These are phyloP conservation scores for Isaurus tuberculatus DNA, from an alignment of 92 coral and sea anemone genomes.

Conservation along the genomic window DNA sequence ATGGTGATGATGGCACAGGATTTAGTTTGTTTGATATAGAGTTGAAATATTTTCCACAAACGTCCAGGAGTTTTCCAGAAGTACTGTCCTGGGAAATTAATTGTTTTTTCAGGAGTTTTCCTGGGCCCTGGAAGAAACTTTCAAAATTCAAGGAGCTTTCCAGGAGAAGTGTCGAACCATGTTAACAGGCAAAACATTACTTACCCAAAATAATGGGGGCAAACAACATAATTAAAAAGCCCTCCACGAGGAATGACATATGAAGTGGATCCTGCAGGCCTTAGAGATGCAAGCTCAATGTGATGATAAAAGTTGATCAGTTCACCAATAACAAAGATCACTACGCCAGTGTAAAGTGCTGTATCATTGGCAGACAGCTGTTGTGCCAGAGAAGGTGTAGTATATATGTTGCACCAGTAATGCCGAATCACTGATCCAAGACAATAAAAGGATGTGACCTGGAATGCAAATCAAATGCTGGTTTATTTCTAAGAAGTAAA, in stretches of 20 bases:
- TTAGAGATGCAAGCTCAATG: slow-evolving; percentile 57
- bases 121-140: too few species aligned
- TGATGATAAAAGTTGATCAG: slow-evolving; percentile 74
- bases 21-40: too few species aligned
- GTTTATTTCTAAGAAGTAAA: too few species aligned
- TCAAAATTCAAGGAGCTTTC: too few species aligned
- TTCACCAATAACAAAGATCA: slow-evolving; percentile 66
- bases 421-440: slow-evolving; percentile 84
- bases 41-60: too few species aligned
- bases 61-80: too few species aligned
- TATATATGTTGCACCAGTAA: slow-evolving; percentile 85
- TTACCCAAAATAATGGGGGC: slow-evolving; percentile 89
- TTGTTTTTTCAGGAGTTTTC: too few species aligned
- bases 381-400: slow-evolving; percentile 51
- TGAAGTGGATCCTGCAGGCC: slow-evolving; percentile 64
- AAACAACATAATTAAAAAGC: slow-evolving; percentile 68
- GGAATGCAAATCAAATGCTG: not conserved
- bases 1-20: too few species aligned
- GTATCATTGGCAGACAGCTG: slow-evolving; percentile 62
- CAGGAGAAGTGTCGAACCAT: too few species aligned
- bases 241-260: slow-evolving; percentile 80
- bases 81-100: too few species aligned
- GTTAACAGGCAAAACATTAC: not conserved
- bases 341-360: slow-evolving; percentile 58
- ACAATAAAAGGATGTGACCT: slow-evolving; percentile 65